Percentiles rank a stretch among this genome's conserved stretches.
Conservation (phyloP, 2,888 invertebrate species). For the Xestoiulus laeticollis region DNA sequence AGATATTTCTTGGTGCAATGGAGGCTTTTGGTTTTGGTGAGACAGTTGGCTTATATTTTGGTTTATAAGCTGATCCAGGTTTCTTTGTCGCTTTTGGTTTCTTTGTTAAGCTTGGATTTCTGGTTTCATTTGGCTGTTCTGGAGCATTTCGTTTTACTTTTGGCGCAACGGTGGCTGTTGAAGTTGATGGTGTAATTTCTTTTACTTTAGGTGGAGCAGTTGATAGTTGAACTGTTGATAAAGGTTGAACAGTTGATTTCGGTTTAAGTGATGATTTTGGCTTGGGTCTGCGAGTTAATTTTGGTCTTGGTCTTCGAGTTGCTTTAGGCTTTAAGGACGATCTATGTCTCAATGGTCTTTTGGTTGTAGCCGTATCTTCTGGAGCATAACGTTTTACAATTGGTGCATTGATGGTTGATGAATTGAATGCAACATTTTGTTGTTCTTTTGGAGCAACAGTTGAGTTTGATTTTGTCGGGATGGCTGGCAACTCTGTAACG, state of each 20-base stretch:
- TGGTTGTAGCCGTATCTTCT: not conserved
- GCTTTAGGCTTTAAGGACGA: not conserved
- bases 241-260: too few species aligned
- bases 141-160: not conserved
- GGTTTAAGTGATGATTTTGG: not conserved
- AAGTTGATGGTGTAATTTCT: not conserved
- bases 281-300: not conserved
- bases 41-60: too few species aligned
- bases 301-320: not conserved
- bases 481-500: not conserved
- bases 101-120: too few species aligned
- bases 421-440: not conserved
- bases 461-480: not conserved
- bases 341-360: too few species aligned
- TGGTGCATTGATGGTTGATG: not conserved
- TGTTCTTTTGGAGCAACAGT: not conserved
- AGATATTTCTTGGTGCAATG: not conserved
- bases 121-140: not conserved
- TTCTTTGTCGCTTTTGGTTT: too few species aligned
- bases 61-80: too few species aligned
- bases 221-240: too few species aligned
- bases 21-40: not conserved
- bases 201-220: not conserved
- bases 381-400: not conserved
- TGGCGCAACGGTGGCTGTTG: not conserved